Evolutionary conservation across 2,888 invertebrate genomes (phyloP), one percentile per base, ranked within the genome.

Genomic region (Agrenia bidenticulata): DNA sequence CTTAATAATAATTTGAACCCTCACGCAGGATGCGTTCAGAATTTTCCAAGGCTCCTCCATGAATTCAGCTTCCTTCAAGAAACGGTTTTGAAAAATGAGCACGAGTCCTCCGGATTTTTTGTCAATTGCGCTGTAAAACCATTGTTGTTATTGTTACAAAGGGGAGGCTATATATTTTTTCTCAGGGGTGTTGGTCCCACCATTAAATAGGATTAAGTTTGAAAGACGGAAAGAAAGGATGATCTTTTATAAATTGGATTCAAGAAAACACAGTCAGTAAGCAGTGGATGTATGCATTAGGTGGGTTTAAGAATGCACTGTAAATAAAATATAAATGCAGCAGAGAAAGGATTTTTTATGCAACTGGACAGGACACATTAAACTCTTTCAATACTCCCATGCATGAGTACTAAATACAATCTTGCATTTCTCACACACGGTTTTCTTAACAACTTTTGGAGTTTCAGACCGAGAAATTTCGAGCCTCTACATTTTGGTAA

Each of bases 1-100:
- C 13, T 55, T 49, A 27, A 61, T 62, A 62, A 62, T 62, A 62
- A 62, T 62, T 54, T 42, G 55, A 55, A 41, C 55, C 54, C 53
- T 62, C 62, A 62, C 55, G 62, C 55, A 62, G 62, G 42, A 55
- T 26, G 23, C n/a, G n/a, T n/a, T n/a, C 4, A 21, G 19, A 5
- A 15, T 51, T 19, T 23, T 32, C 32, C 5, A 45, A 45, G n/a
- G 9, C 45, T 19, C 15, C 45, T 45, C 45, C 51, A 24, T 51
- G 5, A 19, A 21, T 51, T 21, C 11, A 51, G 19, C 13, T 51
- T 13, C 21, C 15, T 21, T 24, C 24, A 13, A 19, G 24, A 23
- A 19, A 51, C 24, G n/a, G n/a, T 17, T 37, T 37, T 60, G 49
- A 50, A 32, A 49, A 49, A 59, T 45, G 32, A 60, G 60, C 60